Evolutionary conservation across 2,797 vertebrate genomes (phyloP).

Genomic region (Agapornis canus): DNA sequence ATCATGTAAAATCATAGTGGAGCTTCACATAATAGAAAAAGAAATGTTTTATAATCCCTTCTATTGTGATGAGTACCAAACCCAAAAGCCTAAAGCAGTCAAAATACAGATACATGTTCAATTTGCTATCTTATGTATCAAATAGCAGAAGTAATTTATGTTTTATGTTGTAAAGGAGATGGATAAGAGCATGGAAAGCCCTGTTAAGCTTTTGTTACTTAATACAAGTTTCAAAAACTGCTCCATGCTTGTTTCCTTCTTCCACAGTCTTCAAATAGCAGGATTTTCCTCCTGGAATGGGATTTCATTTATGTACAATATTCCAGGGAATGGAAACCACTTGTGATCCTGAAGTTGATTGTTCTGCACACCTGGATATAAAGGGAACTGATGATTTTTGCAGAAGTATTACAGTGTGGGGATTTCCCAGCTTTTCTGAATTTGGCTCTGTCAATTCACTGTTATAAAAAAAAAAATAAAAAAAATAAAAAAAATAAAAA

Average conservation of each 20-base stretch:
- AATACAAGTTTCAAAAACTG: not conserved
- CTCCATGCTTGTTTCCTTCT: not conserved
- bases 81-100: not conserved
- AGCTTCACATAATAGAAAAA: not conserved
- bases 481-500: not conserved
- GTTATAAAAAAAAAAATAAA: not conserved
- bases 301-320: not conserved
- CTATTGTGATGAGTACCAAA: not conserved
- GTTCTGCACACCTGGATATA: not conserved
- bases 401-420: not conserved
- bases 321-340: not conserved
- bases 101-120: not conserved
- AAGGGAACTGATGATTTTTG: not conserved
- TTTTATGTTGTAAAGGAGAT: not conserved
- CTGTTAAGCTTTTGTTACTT: not conserved
- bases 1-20: not conserved
- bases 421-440: not conserved
- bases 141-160: not conserved
- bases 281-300: rapidly evolving
- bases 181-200: not conserved
- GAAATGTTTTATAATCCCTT: not conserved
- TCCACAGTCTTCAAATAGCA: too few relatives aligned
- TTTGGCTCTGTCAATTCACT: not conserved
- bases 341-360: not conserved
- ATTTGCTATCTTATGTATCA: not conserved